Percentiles rank a stretch among this genome's conserved stretches.
Evolutionary conservation across 37 sponge, comb jelly and placozoan genomes (phyloP).

Genomic region (Eunapius fragilis): DNA sequence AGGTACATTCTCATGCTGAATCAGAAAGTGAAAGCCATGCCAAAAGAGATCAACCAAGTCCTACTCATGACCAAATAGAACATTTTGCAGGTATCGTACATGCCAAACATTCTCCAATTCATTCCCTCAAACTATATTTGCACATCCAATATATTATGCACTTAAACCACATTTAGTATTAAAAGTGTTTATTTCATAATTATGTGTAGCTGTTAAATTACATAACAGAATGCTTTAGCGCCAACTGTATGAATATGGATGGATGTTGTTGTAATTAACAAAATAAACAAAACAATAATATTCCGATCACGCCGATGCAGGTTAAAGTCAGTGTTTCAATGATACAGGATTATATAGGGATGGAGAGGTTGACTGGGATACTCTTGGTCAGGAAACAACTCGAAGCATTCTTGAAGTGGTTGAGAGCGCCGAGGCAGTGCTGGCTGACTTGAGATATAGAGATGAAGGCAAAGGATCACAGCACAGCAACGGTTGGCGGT

Average conservation of each 20-base stretch:
- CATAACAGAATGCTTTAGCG: no score
- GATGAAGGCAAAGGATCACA: neutral
- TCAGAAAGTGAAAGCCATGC: neutral
- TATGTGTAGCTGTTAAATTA: no score
- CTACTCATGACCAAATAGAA: neutral
- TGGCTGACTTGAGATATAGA: constrained; percentile 49
- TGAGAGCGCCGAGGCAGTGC: constrained; percentile 45
- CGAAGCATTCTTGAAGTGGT: neutral
- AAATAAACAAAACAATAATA: no score
- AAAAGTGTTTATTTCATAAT: no score
- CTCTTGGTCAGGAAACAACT: constrained; percentile 16
- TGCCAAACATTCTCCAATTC: no score
- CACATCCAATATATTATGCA: no score
- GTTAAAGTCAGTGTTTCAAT: no score
- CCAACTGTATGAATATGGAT: no score
- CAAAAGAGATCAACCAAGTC: neutral
- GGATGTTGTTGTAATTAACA: no score
- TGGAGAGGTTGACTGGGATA: constrained; percentile 18
- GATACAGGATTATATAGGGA: neutral
- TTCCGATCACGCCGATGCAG: no score
- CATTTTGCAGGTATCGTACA: neutral
- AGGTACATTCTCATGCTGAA: neutral
- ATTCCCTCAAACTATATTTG: no score
- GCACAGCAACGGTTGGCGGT: constrained; percentile 70
- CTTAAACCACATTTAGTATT: no score